Conservation (phyloP, 2,113 vertebrate species). For the Myocastor coypus region DNA sequence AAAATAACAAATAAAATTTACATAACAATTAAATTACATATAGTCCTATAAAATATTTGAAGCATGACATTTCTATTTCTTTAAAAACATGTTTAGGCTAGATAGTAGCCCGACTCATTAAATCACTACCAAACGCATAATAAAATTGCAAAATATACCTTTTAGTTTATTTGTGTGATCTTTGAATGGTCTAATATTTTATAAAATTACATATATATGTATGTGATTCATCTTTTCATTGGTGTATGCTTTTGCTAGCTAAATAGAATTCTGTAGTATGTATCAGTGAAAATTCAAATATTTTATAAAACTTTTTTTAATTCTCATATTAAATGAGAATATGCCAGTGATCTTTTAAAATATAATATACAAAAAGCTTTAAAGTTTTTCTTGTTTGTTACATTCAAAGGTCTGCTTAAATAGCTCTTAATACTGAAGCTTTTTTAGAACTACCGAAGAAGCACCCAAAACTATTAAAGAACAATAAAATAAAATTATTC, state of each 20-base stretch:
- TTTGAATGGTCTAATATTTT: not conserved
- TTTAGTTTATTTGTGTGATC: not conserved
- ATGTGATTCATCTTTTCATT: not conserved
- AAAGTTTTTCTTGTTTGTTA: constrained; percentile 15
- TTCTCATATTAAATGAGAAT: not conserved
- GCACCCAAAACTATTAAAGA: not conserved
- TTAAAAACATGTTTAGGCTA: not conserved
- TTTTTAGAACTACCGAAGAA: constrained; percentile 27
- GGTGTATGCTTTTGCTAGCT: not conserved
- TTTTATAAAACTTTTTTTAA: constrained; percentile 27
- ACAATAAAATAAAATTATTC: constrained; percentile 54
- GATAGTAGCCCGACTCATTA: not conserved
- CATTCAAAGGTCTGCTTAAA: constrained; percentile 45
- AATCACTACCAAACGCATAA: not conserved
- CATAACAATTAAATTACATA: not conserved
- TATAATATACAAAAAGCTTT: not conserved
- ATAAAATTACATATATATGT: not conserved
- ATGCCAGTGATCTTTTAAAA: not conserved
- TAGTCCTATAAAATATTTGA: constrained; percentile 1
- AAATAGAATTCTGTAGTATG: not conserved
- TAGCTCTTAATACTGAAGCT: constrained; percentile 29
- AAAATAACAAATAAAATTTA: not conserved
- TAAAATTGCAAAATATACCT: not conserved
- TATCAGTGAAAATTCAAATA: constrained; percentile 28
- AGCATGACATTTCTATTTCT: not conserved